Conservation (phyloP, 2,113 vertebrate genomes). For the Oenanthe oenanthe region DNA sequence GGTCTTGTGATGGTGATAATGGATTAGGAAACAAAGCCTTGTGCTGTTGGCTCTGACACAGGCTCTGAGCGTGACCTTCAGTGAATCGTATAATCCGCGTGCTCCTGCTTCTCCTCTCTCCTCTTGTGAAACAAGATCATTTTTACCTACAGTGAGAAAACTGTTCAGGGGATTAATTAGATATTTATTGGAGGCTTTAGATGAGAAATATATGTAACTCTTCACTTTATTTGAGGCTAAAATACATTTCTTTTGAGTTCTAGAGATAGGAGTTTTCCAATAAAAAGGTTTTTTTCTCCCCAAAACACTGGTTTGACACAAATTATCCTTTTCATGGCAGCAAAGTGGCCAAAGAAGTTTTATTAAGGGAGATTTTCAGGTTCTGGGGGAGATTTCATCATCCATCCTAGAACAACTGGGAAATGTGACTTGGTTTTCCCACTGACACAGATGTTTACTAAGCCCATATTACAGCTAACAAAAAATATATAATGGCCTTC, state of each 20-base stretch:
- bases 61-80: neutral
- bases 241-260: neutral
- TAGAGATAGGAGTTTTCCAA: neutral
- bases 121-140: neutral
- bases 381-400: neutral
- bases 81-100: neutral
- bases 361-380: neutral
- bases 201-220: neutral
- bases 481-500: neutral
- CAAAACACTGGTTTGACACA: neutral
- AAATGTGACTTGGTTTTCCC: rapidly evolving
- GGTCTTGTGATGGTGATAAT: constrained; percentile 1
- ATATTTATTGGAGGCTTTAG: neutral
- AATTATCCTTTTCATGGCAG: neutral
- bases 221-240: neutral
- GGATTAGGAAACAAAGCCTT: neutral
- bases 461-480: neutral
- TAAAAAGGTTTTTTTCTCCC: neutral
- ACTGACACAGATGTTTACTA: neutral
- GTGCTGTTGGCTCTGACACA: neutral
- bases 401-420: neutral
- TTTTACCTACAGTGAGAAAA: neutral
- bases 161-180: neutral
- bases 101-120: neutral
- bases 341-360: neutral